Conservation (phyloP, 2,888 invertebrate genomes). For the Tethea ocularis region DNA sequence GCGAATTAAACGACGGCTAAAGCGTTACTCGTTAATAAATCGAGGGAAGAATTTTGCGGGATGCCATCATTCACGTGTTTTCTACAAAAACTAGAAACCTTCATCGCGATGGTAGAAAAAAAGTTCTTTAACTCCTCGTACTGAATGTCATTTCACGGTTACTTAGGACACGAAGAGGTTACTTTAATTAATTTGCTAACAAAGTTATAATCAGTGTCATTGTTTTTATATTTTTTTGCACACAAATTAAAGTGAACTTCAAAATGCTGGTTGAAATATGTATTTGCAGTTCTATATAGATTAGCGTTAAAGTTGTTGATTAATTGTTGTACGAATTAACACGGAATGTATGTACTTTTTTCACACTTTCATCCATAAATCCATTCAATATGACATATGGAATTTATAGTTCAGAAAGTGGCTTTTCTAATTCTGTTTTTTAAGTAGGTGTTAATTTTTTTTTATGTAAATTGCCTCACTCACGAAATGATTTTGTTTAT, state of each 20-base stretch:
- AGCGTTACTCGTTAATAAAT: slow-evolving; percentile 38
- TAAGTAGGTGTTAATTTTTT: too few species aligned
- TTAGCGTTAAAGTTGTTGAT: slow-evolving; percentile 6
- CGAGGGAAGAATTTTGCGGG: slow-evolving; percentile 31
- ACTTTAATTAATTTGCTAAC: slow-evolving; percentile 31
- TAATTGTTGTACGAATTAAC: slow-evolving; percentile 6
- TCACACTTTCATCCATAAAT: neutral
- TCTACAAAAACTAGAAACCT: slow-evolving; percentile 42
- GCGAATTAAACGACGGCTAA: slow-evolving; percentile 39
- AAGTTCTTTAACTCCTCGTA: slow-evolving; percentile 31
- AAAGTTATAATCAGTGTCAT: slow-evolving; percentile 19
- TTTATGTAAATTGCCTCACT: too few species aligned
- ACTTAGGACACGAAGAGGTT: slow-evolving; percentile 44
- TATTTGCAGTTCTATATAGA: slow-evolving; percentile 1
- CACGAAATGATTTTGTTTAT: too few species aligned
- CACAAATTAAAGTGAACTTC: slow-evolving; percentile 14
- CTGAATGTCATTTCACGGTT: slow-evolving; percentile 71
- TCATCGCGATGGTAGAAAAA: slow-evolving; percentile 26
- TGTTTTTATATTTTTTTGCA: slow-evolving; percentile 16
- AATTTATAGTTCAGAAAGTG: neutral
- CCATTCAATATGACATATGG: neutral
- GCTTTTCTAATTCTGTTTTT: too few species aligned
- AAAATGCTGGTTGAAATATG: neutral
- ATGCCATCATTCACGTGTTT: slow-evolving; percentile 40
- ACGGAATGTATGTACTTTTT: slow-evolving; percentile 2